Evolutionary conservation across 2,797 vertebrate genomes (phyloP), one percentile per base, ranked within the genome.

Genomic region (Columba guinea): DNA sequence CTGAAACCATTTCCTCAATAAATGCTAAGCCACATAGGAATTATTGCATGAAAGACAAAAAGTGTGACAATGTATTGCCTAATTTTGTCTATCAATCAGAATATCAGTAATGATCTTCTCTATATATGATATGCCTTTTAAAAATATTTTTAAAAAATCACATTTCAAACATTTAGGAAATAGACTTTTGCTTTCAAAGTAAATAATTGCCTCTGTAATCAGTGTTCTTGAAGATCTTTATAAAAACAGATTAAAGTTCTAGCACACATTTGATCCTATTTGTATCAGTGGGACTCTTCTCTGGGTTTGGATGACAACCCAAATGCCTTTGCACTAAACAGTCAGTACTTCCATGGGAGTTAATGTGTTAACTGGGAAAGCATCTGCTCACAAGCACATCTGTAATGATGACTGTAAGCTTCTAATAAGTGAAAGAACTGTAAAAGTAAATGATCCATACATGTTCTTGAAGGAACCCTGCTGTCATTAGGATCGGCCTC

Each of bases 381-480:
- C 1, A 39, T 87, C 68, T 87, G 56, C 94, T 90, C 60, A 74
- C 79, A 94, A 87, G 41, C 46, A 92, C 53, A 92, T 94, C 39
- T 73, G 59, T 95, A 94, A 64, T 60, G 84, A 97, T 70, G 35
- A 81, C 51, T 80, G 87, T 82, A 85, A 87, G 53, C 46, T 83
- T 92, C 77, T 78, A 93, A 92, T 69, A 80, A 52, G 85, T 64
- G 64, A 87, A 93, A 94, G 74, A 73, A 90, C 74, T 94, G 53
- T 87, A 81, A 89, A 68, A 93, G 73, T 46, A 95, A 97, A 96
- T 94, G 92, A 92, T 39, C 48, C 92, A 91, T 53, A 41, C 15
- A 28, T 59, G 3, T 67, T 89, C 91, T 94, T 96, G 74, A 60
- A 94, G 71, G 65, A 95, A 93, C 52, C 86, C 67, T 88, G 46